Evolutionary conservation across 2,797 vertebrate species (phyloP), one percentile per base, ranked within the genome.

Genomic region (Chiloscyllium punctatum): DNA sequence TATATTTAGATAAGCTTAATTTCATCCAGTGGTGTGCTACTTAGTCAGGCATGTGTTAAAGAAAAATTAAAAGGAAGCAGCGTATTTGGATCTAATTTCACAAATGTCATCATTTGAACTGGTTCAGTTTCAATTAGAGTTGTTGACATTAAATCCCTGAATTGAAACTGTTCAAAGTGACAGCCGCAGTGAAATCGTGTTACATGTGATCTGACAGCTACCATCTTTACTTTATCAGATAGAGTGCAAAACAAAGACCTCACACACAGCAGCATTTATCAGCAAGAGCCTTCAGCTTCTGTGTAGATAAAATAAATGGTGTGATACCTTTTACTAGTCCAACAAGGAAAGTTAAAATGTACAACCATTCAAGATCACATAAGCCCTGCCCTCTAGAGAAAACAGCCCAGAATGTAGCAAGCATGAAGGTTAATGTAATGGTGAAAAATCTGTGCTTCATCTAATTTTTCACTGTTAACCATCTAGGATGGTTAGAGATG

Each of bases 341-440:
- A 25, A 92, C 62, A 92, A 92, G n/a, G 57, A 66, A n/a, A 92
- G 90, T 69, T 92, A 92, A 69, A 92, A 69, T 69, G 90, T 69
- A 69, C 33, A 92, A 42, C n/a, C 21, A 42, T 21, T 69, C 90
- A 92, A 42, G 66, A 42, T 92, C 66, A 69, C 37, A 21, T 69
- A 13, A 69, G 21, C 66, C 66, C 37, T 37, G 9, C 37, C n/a
- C 90, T 69, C 90, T 25, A 8, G 90, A 69, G 90, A 92, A 92
- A 92, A 69, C 90, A 69, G 21, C 37, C 6, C 21, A 69, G 90
- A 42, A 23, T 69, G 90, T 42, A 42, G 69, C n/a, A n/a, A 69
- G 90, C 33, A 68, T 92, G 90, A 92, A 92, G 62, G 90, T 92
- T 92, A 92, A 92, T 92, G 66, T 92, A 23, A 92, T 69, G 90